These are phyloP conservation scores for Myiothlypis chrysogaster DNA, from an alignment of 2,797 vertebrate species.

Conservation along the genomic window DNA sequence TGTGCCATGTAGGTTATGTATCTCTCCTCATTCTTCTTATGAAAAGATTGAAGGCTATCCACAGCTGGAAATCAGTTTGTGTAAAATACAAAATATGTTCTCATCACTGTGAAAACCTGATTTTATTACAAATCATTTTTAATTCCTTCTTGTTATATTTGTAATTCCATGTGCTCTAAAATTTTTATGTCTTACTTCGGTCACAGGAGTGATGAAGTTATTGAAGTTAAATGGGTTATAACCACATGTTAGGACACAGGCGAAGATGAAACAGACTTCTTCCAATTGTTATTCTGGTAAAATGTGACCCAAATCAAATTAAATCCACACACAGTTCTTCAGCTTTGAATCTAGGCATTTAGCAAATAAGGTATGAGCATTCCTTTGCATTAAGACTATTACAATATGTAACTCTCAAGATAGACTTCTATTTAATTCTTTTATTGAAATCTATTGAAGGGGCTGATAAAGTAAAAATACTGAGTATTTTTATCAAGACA, in stretches of 20 bases:
- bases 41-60: not conserved
- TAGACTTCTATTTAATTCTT: conserved; percentile 27
- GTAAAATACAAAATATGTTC: not conserved
- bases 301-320: conserved; percentile 38
- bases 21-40: not conserved
- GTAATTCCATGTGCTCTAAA: not conserved
- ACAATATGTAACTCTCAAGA: conserved; percentile 52
- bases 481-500: not conserved
- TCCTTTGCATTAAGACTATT: not conserved
- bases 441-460: not conserved
- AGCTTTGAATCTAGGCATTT: not conserved
- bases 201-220: not conserved
- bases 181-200: not conserved
- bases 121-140: not conserved
- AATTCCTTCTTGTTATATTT: not conserved
- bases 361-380: not conserved
- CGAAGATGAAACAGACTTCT: conserved; percentile 41
- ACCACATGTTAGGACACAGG: conserved; percentile 20
- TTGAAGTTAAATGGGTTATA: not conserved
- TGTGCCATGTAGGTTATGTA: not conserved
- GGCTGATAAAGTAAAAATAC: not conserved
- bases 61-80: not conserved
- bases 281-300: conserved; percentile 51
- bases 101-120: not conserved
- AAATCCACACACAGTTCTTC: conserved; percentile 3